phyloP scores from a whole-genome alignment of 2,888 invertebrate species.

The Chaetogeoica ovagalla region DNA sequence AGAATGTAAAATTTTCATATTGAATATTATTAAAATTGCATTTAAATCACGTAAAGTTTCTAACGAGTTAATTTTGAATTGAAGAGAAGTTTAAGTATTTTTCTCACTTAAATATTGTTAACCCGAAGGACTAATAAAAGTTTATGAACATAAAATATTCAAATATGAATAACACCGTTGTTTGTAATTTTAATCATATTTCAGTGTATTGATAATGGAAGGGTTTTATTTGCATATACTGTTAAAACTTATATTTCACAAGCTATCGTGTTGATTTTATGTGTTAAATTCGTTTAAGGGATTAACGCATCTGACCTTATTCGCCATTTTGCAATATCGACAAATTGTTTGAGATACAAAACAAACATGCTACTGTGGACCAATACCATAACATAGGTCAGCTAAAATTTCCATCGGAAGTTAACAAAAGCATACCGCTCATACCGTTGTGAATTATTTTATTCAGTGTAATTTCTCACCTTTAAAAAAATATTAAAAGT shows the following conservation, averaged over 20 bases:
- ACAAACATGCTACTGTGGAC: not conserved
- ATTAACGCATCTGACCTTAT: not conserved
- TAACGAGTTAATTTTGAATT: not conserved
- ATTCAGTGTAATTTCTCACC: no score
- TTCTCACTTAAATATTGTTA: not conserved
- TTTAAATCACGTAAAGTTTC: no score
- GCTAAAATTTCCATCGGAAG: not conserved
- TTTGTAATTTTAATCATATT: not conserved
- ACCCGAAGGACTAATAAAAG: not conserved
- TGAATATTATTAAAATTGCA: no score
- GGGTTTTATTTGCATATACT: slow-evolving; percentile 10
- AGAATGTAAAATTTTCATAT: no score
- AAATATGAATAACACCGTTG: not conserved
- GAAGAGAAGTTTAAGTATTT: not conserved
- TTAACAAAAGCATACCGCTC: not conserved
- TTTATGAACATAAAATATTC: not conserved
- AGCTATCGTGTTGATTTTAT: not conserved
- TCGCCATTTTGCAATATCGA: not conserved
- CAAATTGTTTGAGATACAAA: not conserved
- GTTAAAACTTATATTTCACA: not conserved
- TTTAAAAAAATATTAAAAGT: no score
- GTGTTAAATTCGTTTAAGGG: slow-evolving; percentile 12
- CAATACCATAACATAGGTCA: not conserved
- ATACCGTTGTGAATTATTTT: no score
- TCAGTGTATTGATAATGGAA: not conserved